Evolutionary conservation across 2,113 vertebrate genomes (phyloP).

Genomic region (Corythoichthys intestinalis): DNA sequence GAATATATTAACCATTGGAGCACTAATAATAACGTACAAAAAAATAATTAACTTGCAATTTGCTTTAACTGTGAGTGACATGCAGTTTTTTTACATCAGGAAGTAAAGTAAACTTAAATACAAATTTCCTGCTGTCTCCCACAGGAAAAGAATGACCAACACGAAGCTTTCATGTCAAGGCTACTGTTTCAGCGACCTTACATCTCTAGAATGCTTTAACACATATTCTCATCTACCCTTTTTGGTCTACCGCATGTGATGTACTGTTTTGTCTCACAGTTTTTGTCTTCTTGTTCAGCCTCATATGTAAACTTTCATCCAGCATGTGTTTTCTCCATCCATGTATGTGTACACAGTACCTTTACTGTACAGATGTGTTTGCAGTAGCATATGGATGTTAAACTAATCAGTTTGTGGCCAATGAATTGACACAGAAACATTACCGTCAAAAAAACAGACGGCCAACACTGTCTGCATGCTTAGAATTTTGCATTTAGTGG

Average conservation of each 20-base stretch:
- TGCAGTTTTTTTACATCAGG: neutral
- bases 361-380: conserved; percentile 26
- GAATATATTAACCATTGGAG: too few relatives aligned
- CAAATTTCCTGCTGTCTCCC: neutral
- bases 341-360: conserved; percentile 30
- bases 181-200: neutral
- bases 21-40: neutral
- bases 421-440: conserved; percentile 14
- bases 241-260: neutral
- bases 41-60: neutral
- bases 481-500: neutral
- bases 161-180: neutral
- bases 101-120: conserved; percentile 1
- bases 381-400: conserved; percentile 40
- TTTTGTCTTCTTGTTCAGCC: neutral
- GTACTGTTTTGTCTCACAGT: neutral
- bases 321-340: conserved; percentile 36
- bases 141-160: neutral
- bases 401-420: conserved; percentile 24
- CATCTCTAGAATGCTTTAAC: neutral
- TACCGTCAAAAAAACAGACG: neutral
- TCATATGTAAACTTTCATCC: conserved; percentile 27
- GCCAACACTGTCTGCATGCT: neutral
- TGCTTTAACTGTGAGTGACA: neutral
- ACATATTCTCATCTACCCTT: neutral